Percentiles rank a stretch among this genome's conserved stretches.
Evolutionary conservation across 2,888 invertebrate genomes (phyloP).

Genomic region (Drosophila lacicola): DNA sequence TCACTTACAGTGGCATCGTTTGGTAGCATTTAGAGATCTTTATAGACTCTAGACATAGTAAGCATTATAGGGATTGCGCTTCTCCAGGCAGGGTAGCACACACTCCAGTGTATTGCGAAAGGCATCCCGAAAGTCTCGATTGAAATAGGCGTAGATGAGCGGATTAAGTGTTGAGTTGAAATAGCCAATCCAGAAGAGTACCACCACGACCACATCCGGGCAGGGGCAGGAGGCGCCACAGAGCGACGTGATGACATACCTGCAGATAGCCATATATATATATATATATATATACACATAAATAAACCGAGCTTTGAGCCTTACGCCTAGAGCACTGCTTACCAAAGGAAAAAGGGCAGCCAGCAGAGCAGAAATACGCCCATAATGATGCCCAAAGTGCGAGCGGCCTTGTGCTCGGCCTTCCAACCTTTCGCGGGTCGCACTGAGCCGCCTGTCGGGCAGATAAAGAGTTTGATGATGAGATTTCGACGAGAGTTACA

Average conservation of each 20-base stretch:
- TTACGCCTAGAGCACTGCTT: conserved; percentile 56
- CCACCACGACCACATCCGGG: conserved; percentile 94
- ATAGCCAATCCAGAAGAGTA: conserved; percentile 99
- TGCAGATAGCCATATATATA: conserved; percentile 78
- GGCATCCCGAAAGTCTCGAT: conserved; percentile 97
- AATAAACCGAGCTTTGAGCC: not conserved
- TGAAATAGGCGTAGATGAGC: conserved; percentile 97
- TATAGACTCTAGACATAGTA: conserved; percentile 83
- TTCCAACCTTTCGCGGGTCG: conserved; percentile 93
- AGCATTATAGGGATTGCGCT: conserved; percentile 85
- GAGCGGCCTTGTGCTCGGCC: conserved; percentile 96
- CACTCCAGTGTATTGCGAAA: conserved; percentile 96
- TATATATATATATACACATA: not conserved
- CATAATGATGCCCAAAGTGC: conserved; percentile 98
- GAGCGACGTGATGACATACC: conserved; percentile 93
- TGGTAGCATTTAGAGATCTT: conserved; percentile 6
- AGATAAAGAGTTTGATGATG: conserved; percentile 61
- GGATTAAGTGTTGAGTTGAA: conserved; percentile 98
- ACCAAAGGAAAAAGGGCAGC: conserved; percentile 98
- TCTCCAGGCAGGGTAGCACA: conserved; percentile 91
- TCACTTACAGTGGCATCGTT: conserved; percentile 57
- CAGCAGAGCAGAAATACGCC: conserved; percentile 97
- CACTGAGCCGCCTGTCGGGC: conserved; percentile 86
- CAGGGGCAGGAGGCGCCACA: conserved; percentile 94
- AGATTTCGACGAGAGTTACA: conserved; percentile 38